phyloP scores from a whole-genome alignment of 2,797 vertebrate species.

The Cynodonichthys magdalenae region DNA sequence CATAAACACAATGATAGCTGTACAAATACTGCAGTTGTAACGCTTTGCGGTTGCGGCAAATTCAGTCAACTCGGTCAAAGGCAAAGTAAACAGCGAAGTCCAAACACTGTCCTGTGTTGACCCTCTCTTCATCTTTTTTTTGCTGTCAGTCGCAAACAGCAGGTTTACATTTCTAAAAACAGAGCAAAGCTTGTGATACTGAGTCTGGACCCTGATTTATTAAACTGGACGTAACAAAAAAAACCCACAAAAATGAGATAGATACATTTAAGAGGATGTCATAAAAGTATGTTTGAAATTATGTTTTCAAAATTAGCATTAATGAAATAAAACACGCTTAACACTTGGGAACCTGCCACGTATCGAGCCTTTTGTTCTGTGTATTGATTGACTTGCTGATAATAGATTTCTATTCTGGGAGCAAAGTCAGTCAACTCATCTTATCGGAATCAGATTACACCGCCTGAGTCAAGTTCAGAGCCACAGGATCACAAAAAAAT shows the following conservation, averaged over 20 bases:
- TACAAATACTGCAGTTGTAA: constrained; percentile 9
- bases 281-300: neutral
- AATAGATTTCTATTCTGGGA: constrained; percentile 62
- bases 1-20: constrained; percentile 7
- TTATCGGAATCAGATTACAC: constrained; percentile 64
- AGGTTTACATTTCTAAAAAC: constrained; percentile 6
- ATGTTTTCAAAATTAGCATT: neutral
- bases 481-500: constrained; percentile 56
- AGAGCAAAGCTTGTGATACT: constrained; percentile 1
- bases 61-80: constrained; percentile 32
- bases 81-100: constrained; percentile 30
- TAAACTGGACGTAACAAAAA: neutral
- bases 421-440: constrained; percentile 40
- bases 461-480: constrained; percentile 54
- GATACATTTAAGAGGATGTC: neutral
- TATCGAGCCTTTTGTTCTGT: constrained; percentile 2
- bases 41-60: neutral
- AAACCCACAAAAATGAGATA: neutral
- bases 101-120: constrained; percentile 29
- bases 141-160: constrained; percentile 1
- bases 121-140: constrained; percentile 24
- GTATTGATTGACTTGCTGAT: constrained; percentile 52
- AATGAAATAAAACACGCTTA: neutral
- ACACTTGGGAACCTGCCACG: constrained; percentile 23
- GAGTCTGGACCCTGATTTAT: neutral